Evolutionary conservation across 2,797 vertebrate species (phyloP), one percentile per base, ranked within the genome.

Genomic region (Limosa lapponica): DNA sequence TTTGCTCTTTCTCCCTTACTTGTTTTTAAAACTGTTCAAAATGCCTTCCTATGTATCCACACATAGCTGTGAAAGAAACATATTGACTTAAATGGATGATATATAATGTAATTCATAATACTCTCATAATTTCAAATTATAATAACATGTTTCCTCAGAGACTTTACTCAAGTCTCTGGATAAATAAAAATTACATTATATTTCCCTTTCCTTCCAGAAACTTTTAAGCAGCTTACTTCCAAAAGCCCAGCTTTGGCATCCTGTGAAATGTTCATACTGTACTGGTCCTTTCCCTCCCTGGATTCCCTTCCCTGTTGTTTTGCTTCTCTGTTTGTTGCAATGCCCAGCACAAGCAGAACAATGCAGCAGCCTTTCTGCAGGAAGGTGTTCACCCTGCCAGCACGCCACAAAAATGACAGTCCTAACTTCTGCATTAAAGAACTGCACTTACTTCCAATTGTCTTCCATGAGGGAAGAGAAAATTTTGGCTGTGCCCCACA

Each of bases 71-170:
- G 80, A 89, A 82, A 78, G 25, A 81, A 96, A 75, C 23, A 39
- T 55, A 81, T 41, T 64, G 46, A 49, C 36, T 92, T 82, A 79
- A 93, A 77, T 48, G 16, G 82, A 86, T 77, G 2, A 52, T 80
- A 90, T 87, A 90, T 77, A 73, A 86, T 34, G 13, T 74, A 87
- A 85, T 93, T 89, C 90, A 58, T 75, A 89, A 92, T 54, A 44
- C 2, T 36, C 5, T 82, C 36, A 61, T 78, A 66, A 81, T 89
- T 93, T 90, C 23, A 80, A 69, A 89, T 88, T 59, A 64, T 85
- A 89, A 78, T 12, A 81, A 48, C 14, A 28, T 43, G 5, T 59
- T 77, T 86, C 66, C 48, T 72, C 16, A 36, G 69, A 93, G 55
- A 44, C n/a, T 88, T 94, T 93, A 61, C 12, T 34, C 41, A 87